A percentile compares a stretch with the other conserved stretches of the same genome.
Conservation (phyloP, 2,888 invertebrate genomes). For the Hydropsyche betteni region DNA sequence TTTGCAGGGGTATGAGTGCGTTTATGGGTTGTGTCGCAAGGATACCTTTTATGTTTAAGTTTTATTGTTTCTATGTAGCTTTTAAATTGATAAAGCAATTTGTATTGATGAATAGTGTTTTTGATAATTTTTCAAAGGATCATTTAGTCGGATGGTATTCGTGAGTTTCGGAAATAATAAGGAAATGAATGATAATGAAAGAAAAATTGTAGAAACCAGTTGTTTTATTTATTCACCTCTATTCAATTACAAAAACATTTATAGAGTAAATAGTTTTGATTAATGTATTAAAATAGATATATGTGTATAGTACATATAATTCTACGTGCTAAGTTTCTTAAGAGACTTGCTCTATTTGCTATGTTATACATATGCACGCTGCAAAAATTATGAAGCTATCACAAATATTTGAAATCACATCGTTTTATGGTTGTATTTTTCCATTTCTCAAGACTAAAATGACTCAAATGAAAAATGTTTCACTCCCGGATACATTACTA, state of each 20-base stretch:
- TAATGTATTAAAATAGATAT: conserved; percentile 50
- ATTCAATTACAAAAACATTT: conserved; percentile 35
- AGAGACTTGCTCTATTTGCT: conserved; percentile 3
- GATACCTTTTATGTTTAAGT: too few relatives aligned
- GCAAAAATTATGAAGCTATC: conserved; percentile 47
- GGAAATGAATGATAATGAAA: neutral
- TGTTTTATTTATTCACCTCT: conserved; percentile 34
- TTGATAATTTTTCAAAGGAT: too few relatives aligned
- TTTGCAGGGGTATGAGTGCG: too few relatives aligned
- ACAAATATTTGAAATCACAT: conserved; percentile 51
- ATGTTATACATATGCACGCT: conserved; percentile 43
- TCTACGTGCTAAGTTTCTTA: conserved; percentile 22
- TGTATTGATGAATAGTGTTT: too few relatives aligned
- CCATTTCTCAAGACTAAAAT: conserved; percentile 28
- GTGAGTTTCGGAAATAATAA: neutral
- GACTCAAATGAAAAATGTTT: conserved; percentile 33
- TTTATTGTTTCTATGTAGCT: too few relatives aligned
- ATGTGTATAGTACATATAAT: conserved; percentile 22
- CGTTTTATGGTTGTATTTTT: conserved; percentile 42
- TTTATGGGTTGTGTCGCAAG: too few relatives aligned
- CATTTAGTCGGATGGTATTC: too few relatives aligned
- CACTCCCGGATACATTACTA: conserved; percentile 15
- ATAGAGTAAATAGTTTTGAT: conserved; percentile 35
- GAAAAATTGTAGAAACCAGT: conserved; percentile 17
- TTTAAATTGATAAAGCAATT: too few relatives aligned